Evolutionary conservation across 2,888 invertebrate genomes (phyloP).

Genomic region (Nemapogon koenigi): DNA sequence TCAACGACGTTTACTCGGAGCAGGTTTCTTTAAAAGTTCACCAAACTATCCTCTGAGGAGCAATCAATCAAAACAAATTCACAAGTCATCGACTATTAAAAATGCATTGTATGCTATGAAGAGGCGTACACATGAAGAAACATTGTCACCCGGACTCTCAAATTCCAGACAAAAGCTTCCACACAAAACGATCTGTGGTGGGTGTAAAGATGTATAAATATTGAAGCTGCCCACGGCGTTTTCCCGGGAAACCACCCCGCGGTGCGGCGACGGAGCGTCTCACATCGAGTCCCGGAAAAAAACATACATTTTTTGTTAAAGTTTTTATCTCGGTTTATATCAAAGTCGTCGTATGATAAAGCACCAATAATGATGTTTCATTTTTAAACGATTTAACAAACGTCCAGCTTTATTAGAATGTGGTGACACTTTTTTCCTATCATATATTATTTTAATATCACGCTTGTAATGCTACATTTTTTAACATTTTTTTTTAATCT

Average conservation of each 20-base stretch:
- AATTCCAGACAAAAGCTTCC: constrained; percentile 50
- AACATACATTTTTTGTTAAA: constrained; percentile 38
- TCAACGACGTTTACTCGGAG: too few species aligned
- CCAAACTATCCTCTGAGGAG: constrained; percentile 25
- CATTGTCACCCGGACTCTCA: constrained; percentile 57
- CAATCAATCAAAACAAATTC: constrained; percentile 62
- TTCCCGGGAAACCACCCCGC: constrained; percentile 61
- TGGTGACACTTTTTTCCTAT: constrained; percentile 19
- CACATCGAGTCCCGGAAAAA: constrained; percentile 40
- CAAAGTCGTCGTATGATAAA: constrained; percentile 52
- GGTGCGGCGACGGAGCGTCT: constrained; percentile 48
- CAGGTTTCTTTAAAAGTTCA: neutral
- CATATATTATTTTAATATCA: constrained; percentile 6
- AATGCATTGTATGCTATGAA: constrained; percentile 47
- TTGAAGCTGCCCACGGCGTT: constrained; percentile 37
- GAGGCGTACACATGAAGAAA: constrained; percentile 51
- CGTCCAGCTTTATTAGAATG: constrained; percentile 21
- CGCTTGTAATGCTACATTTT: too few species aligned
- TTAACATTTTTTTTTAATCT: too few species aligned
- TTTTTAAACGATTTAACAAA: constrained; percentile 49
- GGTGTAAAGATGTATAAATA: constrained; percentile 57
- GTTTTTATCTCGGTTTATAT: constrained; percentile 50
- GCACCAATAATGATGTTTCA: constrained; percentile 64
- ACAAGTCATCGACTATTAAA: constrained; percentile 61
- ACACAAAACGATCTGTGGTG: constrained; percentile 44